phyloP scores from a whole-genome alignment of 1,140 invertebrate species.

The Scaptomyza montana region DNA sequence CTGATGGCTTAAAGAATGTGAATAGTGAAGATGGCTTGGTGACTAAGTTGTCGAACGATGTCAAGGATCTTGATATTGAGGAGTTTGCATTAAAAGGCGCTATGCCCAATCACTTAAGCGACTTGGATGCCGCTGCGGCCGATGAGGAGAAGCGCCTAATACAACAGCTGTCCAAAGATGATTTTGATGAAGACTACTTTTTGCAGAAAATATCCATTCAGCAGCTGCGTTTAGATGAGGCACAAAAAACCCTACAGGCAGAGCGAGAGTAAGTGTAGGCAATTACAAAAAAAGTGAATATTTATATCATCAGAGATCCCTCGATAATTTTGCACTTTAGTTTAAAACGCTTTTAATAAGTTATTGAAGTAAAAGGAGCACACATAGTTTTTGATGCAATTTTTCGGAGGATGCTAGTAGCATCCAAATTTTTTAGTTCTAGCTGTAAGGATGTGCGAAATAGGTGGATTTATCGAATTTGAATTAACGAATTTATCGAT shows the following conservation, averaged over 20 bases:
- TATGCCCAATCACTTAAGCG: slow-evolving; percentile 85
- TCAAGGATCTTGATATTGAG: slow-evolving; percentile 86
- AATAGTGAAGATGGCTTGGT: slow-evolving; percentile 84
- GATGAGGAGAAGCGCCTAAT: slow-evolving; percentile 82
- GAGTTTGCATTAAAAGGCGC: slow-evolving; percentile 85
- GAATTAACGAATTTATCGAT: too few relatives aligned
- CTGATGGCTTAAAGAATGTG: slow-evolving; percentile 83
- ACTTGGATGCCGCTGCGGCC: slow-evolving; percentile 65
- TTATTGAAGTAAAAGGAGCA: too few relatives aligned
- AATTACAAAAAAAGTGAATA: neutral
- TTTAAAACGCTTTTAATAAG: too few relatives aligned
- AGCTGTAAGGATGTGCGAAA: too few relatives aligned
- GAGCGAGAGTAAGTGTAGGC: slow-evolving; percentile 88
- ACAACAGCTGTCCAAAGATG: slow-evolving; percentile 83
- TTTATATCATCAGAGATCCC: too few relatives aligned
- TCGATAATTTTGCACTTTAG: too few relatives aligned
- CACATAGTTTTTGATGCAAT: too few relatives aligned
- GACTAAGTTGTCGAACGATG: slow-evolving; percentile 70
- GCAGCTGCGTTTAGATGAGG: slow-evolving; percentile 89
- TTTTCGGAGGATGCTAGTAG: too few relatives aligned
- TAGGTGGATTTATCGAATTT: too few relatives aligned
- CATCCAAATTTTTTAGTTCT: too few relatives aligned
- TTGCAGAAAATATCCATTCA: slow-evolving; percentile 88
- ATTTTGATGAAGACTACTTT: slow-evolving; percentile 86
- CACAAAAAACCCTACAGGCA: slow-evolving; percentile 88